These are phyloP conservation scores for Proctacanthus coquilletti DNA, from an alignment of 1,140 invertebrate species.

Conservation along the genomic window DNA sequence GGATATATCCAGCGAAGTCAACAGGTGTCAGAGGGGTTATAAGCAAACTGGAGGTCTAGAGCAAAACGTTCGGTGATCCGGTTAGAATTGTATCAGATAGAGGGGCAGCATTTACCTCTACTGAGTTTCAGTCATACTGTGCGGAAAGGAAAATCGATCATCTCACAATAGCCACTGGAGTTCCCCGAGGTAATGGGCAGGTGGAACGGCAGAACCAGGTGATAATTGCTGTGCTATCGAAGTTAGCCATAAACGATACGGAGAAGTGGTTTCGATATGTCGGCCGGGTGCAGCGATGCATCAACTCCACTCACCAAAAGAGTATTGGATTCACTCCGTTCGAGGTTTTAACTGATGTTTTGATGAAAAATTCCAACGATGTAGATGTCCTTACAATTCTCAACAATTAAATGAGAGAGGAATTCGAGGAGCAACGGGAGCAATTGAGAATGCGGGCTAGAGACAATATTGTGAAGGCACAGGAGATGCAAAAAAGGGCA, in stretches of 20 bases:
- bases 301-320: slow-evolving; percentile 11
- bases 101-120: slow-evolving; percentile 10
- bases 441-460: too few relatives aligned
- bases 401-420: too few relatives aligned
- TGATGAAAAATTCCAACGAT: too few relatives aligned
- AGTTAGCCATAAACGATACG: slow-evolving; percentile 14
- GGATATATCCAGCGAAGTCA: slow-evolving; percentile 23
- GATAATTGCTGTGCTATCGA: slow-evolving; percentile 16
- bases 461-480: too few relatives aligned
- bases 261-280: slow-evolving; percentile 11
- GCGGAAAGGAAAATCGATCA: slow-evolving; percentile 12
- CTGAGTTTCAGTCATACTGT: slow-evolving; percentile 14
- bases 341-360: slow-evolving; percentile 8
- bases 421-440: too few relatives aligned
- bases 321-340: slow-evolving; percentile 11
- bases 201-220: slow-evolving; percentile 16
- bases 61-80: slow-evolving; percentile 14
- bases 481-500: too few relatives aligned
- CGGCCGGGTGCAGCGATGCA: slow-evolving; percentile 5
- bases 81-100: slow-evolving; percentile 16
- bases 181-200: slow-evolving; percentile 18
- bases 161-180: slow-evolving; percentile 15
- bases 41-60: slow-evolving; percentile 14
- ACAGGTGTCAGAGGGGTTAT: slow-evolving; percentile 18
- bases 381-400: too few relatives aligned